phyloP scores from a whole-genome alignment of 2,797 vertebrate species.

The Sebastes vulpes region DNA sequence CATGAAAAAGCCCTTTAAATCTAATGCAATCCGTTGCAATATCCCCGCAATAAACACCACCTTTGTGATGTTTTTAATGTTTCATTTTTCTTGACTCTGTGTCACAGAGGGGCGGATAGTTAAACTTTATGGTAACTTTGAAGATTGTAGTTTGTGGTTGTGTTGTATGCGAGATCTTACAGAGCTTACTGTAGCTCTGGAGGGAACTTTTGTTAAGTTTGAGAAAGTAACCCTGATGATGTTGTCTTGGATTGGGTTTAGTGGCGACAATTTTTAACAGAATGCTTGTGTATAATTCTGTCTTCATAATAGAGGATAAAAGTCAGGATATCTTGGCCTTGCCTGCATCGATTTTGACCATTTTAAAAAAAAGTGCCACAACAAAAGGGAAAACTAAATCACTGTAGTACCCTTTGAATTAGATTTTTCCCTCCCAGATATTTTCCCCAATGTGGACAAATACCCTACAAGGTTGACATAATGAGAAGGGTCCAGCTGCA shows the following conservation, averaged over 20 bases:
- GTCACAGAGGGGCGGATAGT: background rate
- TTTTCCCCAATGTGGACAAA: background rate
- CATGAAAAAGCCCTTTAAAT: conserved; percentile 21
- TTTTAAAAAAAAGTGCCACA: no score
- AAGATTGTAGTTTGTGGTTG: background rate
- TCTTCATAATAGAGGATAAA: background rate
- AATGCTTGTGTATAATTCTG: background rate
- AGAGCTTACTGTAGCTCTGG: background rate
- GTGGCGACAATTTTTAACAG: background rate
- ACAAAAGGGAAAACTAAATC: background rate
- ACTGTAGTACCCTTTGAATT: background rate
- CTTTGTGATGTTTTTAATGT: conserved; percentile 26
- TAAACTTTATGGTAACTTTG: conserved; percentile 5
- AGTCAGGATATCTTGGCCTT: background rate
- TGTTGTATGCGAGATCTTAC: background rate
- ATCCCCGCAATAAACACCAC: conserved; percentile 31
- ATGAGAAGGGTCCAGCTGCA: background rate
- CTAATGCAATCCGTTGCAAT: conserved; percentile 65
- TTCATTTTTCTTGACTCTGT: conserved; percentile 9
- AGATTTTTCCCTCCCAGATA: background rate
- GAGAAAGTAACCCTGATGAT: background rate
- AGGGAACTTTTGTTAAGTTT: background rate
- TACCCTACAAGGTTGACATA: background rate
- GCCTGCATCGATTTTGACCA: background rate
- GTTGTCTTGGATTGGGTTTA: background rate